Evolutionary conservation across 1,140 invertebrate species (phyloP).

Genomic region (Drosophila nikananu): DNA sequence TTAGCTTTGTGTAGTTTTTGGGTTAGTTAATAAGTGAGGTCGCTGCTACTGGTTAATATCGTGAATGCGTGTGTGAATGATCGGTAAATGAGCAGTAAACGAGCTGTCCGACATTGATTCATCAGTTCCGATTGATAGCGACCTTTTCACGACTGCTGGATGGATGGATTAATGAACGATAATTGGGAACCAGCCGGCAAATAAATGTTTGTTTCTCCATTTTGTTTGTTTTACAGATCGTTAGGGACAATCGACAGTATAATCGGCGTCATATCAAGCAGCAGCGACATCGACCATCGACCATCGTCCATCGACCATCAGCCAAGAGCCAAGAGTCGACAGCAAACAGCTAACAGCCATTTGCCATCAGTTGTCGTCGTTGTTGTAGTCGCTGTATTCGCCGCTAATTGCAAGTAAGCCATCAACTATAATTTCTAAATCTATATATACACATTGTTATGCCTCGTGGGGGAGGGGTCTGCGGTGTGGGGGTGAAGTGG

Average conservation of each 20-base stretch:
- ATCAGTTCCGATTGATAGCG: conserved; percentile 25
- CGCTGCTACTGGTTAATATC: neutral
- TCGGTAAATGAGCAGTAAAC: conserved; percentile 20
- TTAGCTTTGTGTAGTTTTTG: neutral
- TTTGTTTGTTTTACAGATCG: conserved; percentile 63
- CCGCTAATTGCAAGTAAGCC: conserved; percentile 50
- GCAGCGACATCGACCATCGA: conserved; percentile 10
- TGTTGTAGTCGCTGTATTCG: conserved; percentile 1
- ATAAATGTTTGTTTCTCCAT: conserved; percentile 29
- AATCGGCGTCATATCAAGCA: conserved; percentile 31
- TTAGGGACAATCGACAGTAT: conserved; percentile 37
- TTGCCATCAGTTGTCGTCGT: conserved; percentile 9
- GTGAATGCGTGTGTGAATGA: conserved; percentile 4
- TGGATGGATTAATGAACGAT: conserved; percentile 34
- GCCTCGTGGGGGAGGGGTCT: neutral
- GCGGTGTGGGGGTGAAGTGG: neutral
- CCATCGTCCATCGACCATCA: conserved; percentile 13
- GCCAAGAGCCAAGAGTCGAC: conserved; percentile 2
- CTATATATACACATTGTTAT: conserved; percentile 27
- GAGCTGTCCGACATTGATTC: conserved; percentile 31
- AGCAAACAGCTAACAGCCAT: conserved; percentile 15
- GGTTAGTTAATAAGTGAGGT: conserved; percentile 3
- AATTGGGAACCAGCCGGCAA: conserved; percentile 21
- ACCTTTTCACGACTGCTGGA: conserved; percentile 17
- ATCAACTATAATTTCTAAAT: conserved; percentile 48